A percentile compares a stretch with the other conserved stretches of the same genome.
These are phyloP conservation scores for Diadumene lineata DNA, from an alignment of 92 coral and sea anemone species.

Conservation along the genomic window DNA sequence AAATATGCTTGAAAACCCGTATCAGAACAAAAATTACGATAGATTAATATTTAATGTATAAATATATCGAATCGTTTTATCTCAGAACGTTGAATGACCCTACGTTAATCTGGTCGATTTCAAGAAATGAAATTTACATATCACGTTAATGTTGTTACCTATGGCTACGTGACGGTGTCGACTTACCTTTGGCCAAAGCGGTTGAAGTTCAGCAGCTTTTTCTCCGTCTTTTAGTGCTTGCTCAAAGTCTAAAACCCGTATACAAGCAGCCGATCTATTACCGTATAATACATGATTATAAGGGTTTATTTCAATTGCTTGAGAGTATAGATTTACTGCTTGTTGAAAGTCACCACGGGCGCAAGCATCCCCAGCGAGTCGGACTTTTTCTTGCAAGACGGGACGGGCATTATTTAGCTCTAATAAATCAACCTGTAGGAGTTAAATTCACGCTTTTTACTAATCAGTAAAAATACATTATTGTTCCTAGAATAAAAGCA, in stretches of 20 bases:
- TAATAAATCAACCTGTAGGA: conserved; percentile 40
- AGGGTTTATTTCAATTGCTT: conserved; percentile 90
- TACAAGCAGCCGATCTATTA: conserved; percentile 96
- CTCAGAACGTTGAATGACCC: not conserved
- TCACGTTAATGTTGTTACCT: conserved; percentile 17
- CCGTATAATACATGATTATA: conserved; percentile 92
- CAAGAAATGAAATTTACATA: conserved; percentile 23
- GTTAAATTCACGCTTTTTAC: not conserved
- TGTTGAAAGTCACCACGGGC: conserved; percentile 79
- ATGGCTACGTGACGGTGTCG: conserved; percentile 1
- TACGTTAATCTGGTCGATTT: conserved; percentile 13
- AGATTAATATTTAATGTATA: not conserved
- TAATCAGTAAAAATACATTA: conserved; percentile 17
- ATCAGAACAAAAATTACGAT: conserved; percentile 8
- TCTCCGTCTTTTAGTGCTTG: conserved; percentile 90
- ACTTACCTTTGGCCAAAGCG: conserved; percentile 95
- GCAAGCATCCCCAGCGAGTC: conserved; percentile 90
- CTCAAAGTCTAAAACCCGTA: conserved; percentile 76
- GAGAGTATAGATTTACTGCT: conserved; percentile 86
- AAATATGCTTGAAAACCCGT: conserved; percentile 20
- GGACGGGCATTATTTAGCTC: conserved; percentile 61
- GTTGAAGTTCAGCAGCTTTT: conserved; percentile 82
- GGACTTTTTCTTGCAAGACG: conserved; percentile 73
- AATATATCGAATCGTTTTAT: not conserved
- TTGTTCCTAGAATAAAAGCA: not conserved